phyloP scores from a whole-genome alignment of 2,888 invertebrate genomes.

The Ypsolopha sequella region DNA sequence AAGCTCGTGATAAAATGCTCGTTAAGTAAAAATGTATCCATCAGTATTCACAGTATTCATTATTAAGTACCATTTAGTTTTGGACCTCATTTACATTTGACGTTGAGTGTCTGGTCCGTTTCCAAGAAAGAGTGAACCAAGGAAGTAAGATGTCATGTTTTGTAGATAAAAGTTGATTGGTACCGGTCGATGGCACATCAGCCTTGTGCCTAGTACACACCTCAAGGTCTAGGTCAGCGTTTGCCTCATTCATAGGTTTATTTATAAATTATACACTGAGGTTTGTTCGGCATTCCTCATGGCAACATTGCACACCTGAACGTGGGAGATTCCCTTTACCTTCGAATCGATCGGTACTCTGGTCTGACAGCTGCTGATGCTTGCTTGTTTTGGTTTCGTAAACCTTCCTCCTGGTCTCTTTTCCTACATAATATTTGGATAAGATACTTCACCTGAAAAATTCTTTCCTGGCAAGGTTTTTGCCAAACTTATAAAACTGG shows the following conservation, averaged over 20 bases:
- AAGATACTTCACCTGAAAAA: too few species aligned
- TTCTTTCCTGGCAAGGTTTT: too few species aligned
- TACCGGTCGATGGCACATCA: slow-evolving; percentile 2
- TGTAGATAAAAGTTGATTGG: not conserved
- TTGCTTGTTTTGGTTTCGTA: too few species aligned
- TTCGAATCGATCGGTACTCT: not conserved
- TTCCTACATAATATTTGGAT: too few species aligned
- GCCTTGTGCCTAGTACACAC: slow-evolving; percentile 7
- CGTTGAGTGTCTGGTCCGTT: not conserved
- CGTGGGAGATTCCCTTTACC: slow-evolving; percentile 9
- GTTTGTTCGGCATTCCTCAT: slow-evolving; percentile 7
- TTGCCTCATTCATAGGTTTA: slow-evolving; percentile 29
- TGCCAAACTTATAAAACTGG: too few species aligned
- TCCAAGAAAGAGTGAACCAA: not conserved
- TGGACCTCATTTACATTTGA: not conserved
- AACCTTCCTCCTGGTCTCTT: too few species aligned
- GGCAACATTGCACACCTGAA: slow-evolving; percentile 14
- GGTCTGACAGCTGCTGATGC: not conserved
- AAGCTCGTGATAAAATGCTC: slow-evolving; percentile 7
- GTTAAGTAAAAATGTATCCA: not conserved
- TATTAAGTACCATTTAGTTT: too few species aligned
- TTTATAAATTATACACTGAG: slow-evolving; percentile 27
- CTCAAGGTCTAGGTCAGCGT: slow-evolving; percentile 35
- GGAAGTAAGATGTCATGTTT: not conserved
- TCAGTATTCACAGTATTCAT: too few species aligned